Conservation (phyloP, 2,113 vertebrate species). For the Dasyprocta punctata region DNA sequence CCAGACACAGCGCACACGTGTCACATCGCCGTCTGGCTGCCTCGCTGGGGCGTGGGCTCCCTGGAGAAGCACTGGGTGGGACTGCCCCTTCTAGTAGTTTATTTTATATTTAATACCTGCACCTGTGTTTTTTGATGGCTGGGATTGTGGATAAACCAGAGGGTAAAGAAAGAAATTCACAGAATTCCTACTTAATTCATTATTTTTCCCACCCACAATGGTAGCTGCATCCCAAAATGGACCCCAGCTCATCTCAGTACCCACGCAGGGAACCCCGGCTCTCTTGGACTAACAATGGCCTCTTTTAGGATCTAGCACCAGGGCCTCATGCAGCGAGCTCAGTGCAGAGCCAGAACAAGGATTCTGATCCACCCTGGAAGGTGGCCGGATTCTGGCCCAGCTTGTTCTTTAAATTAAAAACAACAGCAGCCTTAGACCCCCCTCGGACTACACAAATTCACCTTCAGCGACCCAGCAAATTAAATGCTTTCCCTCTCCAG, state of each 20-base stretch:
- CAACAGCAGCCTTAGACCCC: background rate
- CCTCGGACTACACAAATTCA: constrained; percentile 22
- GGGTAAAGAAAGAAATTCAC: constrained; percentile 21
- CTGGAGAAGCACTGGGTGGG: background rate
- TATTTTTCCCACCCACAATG: background rate
- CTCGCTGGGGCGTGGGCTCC: background rate
- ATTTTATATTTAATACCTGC: background rate
- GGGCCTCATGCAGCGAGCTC: background rate
- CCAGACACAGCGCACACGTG: background rate
- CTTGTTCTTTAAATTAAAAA: constrained; percentile 63
- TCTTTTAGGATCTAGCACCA: background rate
- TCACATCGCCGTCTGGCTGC: background rate
- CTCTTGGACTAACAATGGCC: too few relatives aligned
- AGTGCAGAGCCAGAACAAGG: background rate
- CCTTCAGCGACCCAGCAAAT: constrained; percentile 38
- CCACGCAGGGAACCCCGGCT: background rate
- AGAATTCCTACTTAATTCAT: background rate
- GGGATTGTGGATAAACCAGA: background rate
- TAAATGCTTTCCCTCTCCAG: background rate
- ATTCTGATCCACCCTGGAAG: constrained; percentile 10
- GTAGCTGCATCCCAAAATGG: background rate
- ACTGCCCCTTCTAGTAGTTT: background rate
- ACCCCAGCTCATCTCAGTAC: background rate
- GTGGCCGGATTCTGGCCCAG: constrained; percentile 1
- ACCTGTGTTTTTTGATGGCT: background rate